Conservation (phyloP, 2,888 invertebrate species). For the Ornithoptera priamus region DNA sequence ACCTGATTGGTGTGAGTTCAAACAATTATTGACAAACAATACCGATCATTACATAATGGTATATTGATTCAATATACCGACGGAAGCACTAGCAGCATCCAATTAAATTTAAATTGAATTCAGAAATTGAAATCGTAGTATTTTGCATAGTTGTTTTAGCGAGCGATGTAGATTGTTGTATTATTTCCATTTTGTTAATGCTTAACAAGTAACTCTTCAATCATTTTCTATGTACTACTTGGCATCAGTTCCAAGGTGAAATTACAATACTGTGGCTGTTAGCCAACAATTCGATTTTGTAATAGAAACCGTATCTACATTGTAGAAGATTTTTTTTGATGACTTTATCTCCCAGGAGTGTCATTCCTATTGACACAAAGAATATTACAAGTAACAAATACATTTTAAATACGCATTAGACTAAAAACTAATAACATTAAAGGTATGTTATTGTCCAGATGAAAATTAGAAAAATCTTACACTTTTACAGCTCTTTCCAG, state of each 20-base stretch:
- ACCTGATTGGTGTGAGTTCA: constrained; percentile 3
- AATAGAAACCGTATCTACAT: background rate
- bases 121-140: constrained; percentile 28
- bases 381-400: too few relatives aligned
- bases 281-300: constrained; percentile 46
- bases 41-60: constrained; percentile 14
- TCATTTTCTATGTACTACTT: constrained; percentile 60
- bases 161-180: constrained; percentile 37
- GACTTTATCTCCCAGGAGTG: too few relatives aligned
- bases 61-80: constrained; percentile 9
- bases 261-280: constrained; percentile 54
- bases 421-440: too few relatives aligned
- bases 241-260: constrained; percentile 58
- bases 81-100: constrained; percentile 14
- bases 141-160: constrained; percentile 29
- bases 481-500: too few relatives aligned
- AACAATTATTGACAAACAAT: constrained; percentile 24
- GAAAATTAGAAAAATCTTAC: too few relatives aligned
- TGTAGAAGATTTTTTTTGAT: too few relatives aligned
- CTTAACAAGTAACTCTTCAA: constrained; percentile 61
- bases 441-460: too few relatives aligned
- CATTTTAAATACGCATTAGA: too few relatives aligned
- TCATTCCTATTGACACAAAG: too few relatives aligned
- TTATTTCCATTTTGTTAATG: constrained; percentile 46
- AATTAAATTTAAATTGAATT: constrained; percentile 28